Percentiles rank a stretch among this genome's conserved stretches.
Evolutionary conservation across 2,888 invertebrate genomes (phyloP).

Genomic region (Caenorhabditis becei): DNA sequence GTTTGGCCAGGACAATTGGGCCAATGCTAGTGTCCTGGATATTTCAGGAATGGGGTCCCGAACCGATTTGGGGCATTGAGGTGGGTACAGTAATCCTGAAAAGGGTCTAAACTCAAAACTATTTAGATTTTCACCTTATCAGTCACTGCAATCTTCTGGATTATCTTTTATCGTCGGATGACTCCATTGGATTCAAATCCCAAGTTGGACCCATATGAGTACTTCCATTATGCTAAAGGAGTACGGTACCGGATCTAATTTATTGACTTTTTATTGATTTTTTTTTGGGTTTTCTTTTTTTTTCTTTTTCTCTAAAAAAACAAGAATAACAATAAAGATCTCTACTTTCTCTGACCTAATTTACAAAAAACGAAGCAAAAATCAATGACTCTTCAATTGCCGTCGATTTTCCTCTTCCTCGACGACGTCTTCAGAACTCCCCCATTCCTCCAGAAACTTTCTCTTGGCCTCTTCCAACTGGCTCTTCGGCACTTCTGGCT

Average conservation of each 20-base stretch:
- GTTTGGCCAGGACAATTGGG: constrained; percentile 65
- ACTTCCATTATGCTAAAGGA: constrained; percentile 65
- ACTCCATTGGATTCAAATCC: constrained; percentile 66
- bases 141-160: constrained; percentile 62
- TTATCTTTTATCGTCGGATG: constrained; percentile 66
- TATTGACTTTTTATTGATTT: background rate
- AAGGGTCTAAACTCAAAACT: background rate
- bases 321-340: constrained; percentile 4
- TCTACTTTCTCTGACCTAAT: background rate
- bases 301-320: too few species aligned
- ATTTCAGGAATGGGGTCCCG: constrained; percentile 68
- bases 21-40: constrained; percentile 68
- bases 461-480: constrained; percentile 51
- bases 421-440: background rate
- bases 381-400: constrained; percentile 30
- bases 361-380: background rate
- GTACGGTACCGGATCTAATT: constrained; percentile 62
- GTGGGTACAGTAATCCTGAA: constrained; percentile 14
- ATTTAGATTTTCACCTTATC: constrained; percentile 58
- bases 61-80: constrained; percentile 68
- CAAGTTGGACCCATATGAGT: constrained; percentile 62
- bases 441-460: constrained; percentile 56
- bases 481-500: constrained; percentile 30
- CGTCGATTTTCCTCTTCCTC: constrained; percentile 1
- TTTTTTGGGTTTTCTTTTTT: too few species aligned